Evolutionary conservation across 2,113 vertebrate species (phyloP).

Genomic region (Amblyopsis rosae): DNA sequence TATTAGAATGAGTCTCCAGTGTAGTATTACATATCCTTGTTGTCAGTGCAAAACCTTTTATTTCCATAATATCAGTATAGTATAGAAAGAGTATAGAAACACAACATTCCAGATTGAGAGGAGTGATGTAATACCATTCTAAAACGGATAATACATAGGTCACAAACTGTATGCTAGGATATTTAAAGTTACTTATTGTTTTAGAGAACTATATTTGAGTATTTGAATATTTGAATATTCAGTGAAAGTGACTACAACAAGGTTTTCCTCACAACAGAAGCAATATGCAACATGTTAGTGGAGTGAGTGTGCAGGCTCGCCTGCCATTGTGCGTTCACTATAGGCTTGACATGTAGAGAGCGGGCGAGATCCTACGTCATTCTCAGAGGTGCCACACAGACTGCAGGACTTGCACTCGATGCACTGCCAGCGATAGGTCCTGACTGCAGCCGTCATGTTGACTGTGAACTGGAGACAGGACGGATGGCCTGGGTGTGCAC

Average conservation of each 20-base stretch:
- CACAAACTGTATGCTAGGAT: background rate
- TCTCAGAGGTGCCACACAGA: constrained; percentile 92
- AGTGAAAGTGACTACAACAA: background rate
- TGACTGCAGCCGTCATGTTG: constrained; percentile 93
- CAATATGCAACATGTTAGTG: background rate
- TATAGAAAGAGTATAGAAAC: background rate
- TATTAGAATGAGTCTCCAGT: too few species aligned
- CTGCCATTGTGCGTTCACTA: constrained; percentile 32
- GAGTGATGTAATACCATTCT: background rate
- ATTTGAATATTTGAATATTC: too few species aligned
- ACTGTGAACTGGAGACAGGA: constrained; percentile 95
- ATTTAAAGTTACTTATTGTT: too few species aligned
- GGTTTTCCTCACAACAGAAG: background rate
- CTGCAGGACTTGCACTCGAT: constrained; percentile 97
- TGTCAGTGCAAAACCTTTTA: background rate
- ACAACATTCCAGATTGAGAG: background rate
- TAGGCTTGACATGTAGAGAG: constrained; percentile 20
- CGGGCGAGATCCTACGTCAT: constrained; percentile 82
- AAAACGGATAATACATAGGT: background rate
- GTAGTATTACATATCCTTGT: too few species aligned
- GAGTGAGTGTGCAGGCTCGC: constrained; percentile 14
- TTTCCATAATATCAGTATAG: background rate
- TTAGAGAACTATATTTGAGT: too few species aligned
- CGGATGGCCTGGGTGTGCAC: constrained; percentile 84
- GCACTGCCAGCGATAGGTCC: constrained; percentile 95